A percentile compares a stretch with the other conserved stretches of the same genome.
Evolutionary conservation across 2,888 invertebrate species (phyloP).

Genomic region (Pyrrhia umbra): DNA sequence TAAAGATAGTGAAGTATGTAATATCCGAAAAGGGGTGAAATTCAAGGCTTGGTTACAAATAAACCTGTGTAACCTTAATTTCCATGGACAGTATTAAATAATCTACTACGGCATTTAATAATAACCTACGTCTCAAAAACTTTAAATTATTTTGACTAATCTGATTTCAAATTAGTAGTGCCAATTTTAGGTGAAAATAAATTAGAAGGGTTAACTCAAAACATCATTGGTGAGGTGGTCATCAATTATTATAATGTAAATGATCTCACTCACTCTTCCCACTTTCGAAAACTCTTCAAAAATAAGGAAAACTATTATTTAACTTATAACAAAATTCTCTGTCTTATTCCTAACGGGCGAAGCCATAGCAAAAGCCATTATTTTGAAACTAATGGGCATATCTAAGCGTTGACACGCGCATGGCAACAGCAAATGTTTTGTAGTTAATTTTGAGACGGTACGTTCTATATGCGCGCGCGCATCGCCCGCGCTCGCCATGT

Average conservation of each 20-base stretch:
- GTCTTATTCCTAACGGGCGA: not conserved
- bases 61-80: too few relatives aligned
- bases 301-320: constrained; percentile 1
- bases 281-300: not conserved
- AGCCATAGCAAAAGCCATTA: constrained; percentile 35
- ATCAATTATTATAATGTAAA: not conserved
- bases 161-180: too few relatives aligned
- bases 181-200: too few relatives aligned
- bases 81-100: too few relatives aligned
- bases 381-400: constrained; percentile 48
- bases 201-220: too few relatives aligned
- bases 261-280: not conserved
- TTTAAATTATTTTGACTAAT: too few relatives aligned
- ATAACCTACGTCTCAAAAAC: too few relatives aligned
- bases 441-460: constrained; percentile 61
- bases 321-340: not conserved
- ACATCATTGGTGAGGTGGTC: too few relatives aligned
- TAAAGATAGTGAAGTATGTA: too few relatives aligned
- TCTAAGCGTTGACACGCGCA: constrained; percentile 53
- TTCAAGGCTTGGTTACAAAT: too few relatives aligned
- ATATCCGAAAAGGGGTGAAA: too few relatives aligned
- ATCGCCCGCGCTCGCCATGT: constrained; percentile 41
- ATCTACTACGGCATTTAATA: too few relatives aligned
- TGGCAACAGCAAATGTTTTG: constrained; percentile 54
- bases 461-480: constrained; percentile 64